Base-by-base conservation (phyloP, 2,113 vertebrate genomes). In the Pangasianodon gigas region DNA sequence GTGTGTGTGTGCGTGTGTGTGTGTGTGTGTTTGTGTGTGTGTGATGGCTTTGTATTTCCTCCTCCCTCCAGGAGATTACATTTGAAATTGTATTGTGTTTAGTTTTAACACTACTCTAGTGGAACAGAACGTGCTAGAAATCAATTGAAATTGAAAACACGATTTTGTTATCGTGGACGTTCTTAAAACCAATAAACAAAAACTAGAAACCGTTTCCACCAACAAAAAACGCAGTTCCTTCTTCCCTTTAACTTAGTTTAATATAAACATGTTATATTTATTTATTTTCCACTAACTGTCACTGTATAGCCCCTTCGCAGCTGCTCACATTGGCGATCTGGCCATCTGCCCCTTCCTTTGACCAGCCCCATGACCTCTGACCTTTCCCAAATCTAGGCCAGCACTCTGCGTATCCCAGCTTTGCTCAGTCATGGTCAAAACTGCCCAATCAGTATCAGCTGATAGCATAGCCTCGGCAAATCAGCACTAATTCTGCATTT, bases 271-370 rank as follows among this genome's bases (percentile, higher is more conserved):
- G 19, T 77, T 48, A 26, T 10, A 11, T 79, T n/a, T 46, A 29
- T 44, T 26, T 52, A 14, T 16, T 67, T 67, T 54, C 21, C 26
- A 19, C 3, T 4, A 62, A n/a, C 41, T 51, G 0, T 3, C 65
- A 14, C 60, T 37, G 32, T 29, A 46, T 44, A 2, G 6, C 69
- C 18, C 10, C n/a, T 87, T 89, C 86, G 90, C 91, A 91, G 93
- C 90, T 77, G 67, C 91, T 93, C 91, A 92, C 90, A 91, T 93
- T 93, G 92, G 91, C 93, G 94, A 96, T 96, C 95, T 96, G 92
- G 91, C 94, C 94, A 96, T 97, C 95, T 96, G 95, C 92, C 93
- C 92, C 94, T 94, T 92, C 93, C 93, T 89, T 91, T 92, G 46
- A 89, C 92, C 93, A 94, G 90, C 94, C 89, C 95, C 95, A 90